Evolutionary conservation across 2,113 vertebrate genomes (phyloP).

Genomic region (Scomber japonicus): DNA sequence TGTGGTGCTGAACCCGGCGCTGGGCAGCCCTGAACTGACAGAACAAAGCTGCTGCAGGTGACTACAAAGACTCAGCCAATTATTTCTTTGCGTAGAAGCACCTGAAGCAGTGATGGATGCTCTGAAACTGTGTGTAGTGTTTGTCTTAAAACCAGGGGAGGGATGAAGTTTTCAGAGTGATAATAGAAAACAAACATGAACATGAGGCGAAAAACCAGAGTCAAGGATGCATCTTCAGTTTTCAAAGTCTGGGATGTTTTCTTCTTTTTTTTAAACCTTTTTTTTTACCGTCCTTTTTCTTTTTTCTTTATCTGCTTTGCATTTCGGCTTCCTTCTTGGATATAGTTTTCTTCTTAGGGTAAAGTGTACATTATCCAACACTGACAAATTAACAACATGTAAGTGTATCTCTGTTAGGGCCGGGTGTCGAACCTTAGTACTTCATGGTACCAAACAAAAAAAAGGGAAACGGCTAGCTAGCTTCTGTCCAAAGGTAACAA

Average conservation of each 20-base stretch:
- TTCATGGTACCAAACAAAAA: not conserved
- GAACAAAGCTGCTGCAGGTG: constrained; percentile 56
- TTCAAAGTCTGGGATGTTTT: not conserved
- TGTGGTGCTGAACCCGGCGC: constrained; percentile 43
- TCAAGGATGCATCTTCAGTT: not conserved
- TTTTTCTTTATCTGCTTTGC: not conserved
- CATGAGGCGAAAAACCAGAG: not conserved
- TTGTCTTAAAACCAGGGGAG: not conserved
- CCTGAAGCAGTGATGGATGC: not conserved
- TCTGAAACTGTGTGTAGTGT: not conserved
- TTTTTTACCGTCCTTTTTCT: not conserved
- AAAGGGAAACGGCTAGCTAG: not conserved
- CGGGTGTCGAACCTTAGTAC: not conserved
- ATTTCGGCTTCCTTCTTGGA: not conserved
- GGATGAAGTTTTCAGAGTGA: not conserved
- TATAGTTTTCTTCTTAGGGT: not conserved
- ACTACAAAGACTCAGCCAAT: constrained; percentile 34
- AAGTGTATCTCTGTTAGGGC: not conserved
- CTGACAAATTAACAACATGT: not conserved
- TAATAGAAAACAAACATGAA: not conserved
- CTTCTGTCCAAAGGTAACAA: not conserved
- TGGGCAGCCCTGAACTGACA: constrained; percentile 35
- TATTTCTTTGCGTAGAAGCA: constrained; percentile 28
- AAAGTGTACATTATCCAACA: not conserved
- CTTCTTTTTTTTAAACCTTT: too few relatives aligned